These are phyloP conservation scores for Lagorchestes hirsutus DNA, from an alignment of 2,797 vertebrate species.

Conservation along the genomic window DNA sequence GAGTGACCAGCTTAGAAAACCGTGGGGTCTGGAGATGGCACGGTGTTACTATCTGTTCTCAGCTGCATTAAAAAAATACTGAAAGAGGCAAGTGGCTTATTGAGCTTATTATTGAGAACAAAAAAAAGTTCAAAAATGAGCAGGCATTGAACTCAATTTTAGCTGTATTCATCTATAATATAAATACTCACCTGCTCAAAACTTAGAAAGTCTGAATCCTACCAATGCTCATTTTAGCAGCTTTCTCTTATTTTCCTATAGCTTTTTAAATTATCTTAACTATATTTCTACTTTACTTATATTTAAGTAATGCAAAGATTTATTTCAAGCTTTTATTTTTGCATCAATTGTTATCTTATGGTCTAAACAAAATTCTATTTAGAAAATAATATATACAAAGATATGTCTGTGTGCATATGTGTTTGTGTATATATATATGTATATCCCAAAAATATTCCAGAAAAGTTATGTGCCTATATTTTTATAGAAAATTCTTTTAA, in stretches of 20 bases:
- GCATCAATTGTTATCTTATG: not conserved
- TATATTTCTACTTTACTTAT: not conserved
- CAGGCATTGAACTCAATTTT: constrained; percentile 51
- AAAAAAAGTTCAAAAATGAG: constrained; percentile 62
- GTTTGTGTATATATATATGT: too few species aligned
- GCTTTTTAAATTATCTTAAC: constrained; percentile 29
- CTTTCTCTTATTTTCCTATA: not conserved
- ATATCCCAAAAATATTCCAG: not conserved
- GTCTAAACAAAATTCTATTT: constrained; percentile 26
- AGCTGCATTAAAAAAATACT: constrained; percentile 1
- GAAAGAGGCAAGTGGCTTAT: constrained; percentile 42
- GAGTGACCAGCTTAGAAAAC: constrained; percentile 64
- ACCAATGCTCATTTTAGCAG: constrained; percentile 15
- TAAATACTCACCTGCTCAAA: constrained; percentile 23
- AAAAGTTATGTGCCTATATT: not conserved
- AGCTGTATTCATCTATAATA: constrained; percentile 41
- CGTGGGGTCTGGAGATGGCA: constrained; percentile 29
- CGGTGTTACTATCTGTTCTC: not conserved
- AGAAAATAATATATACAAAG: not conserved
- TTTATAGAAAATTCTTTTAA: not conserved
- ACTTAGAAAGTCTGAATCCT: constrained; percentile 9
- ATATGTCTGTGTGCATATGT: too few species aligned
- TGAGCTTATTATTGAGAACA: constrained; percentile 51
- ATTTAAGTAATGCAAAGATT: constrained; percentile 36
- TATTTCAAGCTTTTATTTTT: constrained; percentile 15